A percentile compares a stretch with the other conserved stretches of the same genome.
phyloP scores from a whole-genome alignment of 1,140 invertebrate genomes.

The Drosophila varians region DNA sequence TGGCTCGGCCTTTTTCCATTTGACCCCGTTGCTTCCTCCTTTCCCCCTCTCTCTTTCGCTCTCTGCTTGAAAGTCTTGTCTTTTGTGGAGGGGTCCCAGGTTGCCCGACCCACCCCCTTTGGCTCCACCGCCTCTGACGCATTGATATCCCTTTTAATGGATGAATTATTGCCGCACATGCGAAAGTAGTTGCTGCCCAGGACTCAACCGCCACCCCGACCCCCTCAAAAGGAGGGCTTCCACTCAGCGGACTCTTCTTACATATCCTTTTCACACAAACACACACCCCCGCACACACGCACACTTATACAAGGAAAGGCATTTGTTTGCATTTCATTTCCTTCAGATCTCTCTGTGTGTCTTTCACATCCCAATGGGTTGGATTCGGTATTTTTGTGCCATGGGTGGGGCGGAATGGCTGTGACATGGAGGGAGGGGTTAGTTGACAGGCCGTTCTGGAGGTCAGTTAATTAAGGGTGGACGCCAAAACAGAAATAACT shows the following conservation, averaged over 20 bases:
- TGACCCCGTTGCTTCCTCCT: slow-evolving; percentile 64
- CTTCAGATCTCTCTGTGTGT: slow-evolving; percentile 61
- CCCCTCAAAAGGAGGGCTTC: slow-evolving; percentile 37
- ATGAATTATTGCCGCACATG: slow-evolving; percentile 83
- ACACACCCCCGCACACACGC: slow-evolving; percentile 29
- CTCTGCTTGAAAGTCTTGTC: neutral
- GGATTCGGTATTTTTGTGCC: slow-evolving; percentile 20
- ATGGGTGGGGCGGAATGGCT: neutral
- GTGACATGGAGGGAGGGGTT: neutral
- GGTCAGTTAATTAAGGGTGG: slow-evolving; percentile 76
- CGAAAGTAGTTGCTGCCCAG: slow-evolving; percentile 80
- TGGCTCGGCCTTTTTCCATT: slow-evolving; percentile 70
- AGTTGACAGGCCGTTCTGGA: slow-evolving; percentile 49
- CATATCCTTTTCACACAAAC: slow-evolving; percentile 59
- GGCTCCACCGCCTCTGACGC: slow-evolving; percentile 47
- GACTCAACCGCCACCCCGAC: slow-evolving; percentile 1
- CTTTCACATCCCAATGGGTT: slow-evolving; percentile 36
- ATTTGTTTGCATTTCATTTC: slow-evolving; percentile 83
- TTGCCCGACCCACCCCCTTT: slow-evolving; percentile 8
- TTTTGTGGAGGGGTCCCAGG: slow-evolving; percentile 22
- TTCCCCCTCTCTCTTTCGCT: slow-evolving; percentile 1
- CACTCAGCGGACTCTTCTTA: slow-evolving; percentile 54
- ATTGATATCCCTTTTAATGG: slow-evolving; percentile 83
- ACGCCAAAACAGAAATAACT: slow-evolving; percentile 36
- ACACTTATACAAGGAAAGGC: slow-evolving; percentile 8